Percentiles rank a stretch among this genome's conserved stretches.
phyloP scores from a whole-genome alignment of 2,797 vertebrate genomes.

The Intellagama lesueurii region DNA sequence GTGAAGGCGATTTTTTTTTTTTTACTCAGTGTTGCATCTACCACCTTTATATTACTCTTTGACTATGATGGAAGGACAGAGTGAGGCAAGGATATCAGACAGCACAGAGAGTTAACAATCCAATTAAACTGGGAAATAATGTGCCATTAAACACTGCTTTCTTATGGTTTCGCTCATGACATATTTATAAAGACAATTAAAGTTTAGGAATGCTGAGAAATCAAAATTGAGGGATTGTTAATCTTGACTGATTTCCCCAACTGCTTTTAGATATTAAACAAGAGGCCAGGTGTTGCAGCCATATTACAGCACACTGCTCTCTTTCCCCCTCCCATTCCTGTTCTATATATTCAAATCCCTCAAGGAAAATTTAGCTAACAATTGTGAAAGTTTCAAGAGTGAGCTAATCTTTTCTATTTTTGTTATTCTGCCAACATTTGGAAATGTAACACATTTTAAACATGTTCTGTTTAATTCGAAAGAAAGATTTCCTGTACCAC shows the following conservation, averaged over 20 bases:
- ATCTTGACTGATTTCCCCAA: background rate
- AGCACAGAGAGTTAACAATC: background rate
- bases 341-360: background rate
- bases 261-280: background rate
- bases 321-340: too few relatives aligned
- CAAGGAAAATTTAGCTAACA: background rate
- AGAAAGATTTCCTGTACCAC: background rate
- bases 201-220: background rate
- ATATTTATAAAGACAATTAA: background rate
- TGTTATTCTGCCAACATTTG: background rate
- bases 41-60: background rate
- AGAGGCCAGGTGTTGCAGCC: background rate
- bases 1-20: background rate
- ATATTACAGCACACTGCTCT: background rate
- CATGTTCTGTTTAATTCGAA: constrained; percentile 16
- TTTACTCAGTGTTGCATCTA: background rate
- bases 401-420: constrained; percentile 3
- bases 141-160: background rate
- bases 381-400: background rate
- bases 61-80: background rate
- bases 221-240: background rate
- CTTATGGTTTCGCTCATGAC: background rate
- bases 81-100: background rate
- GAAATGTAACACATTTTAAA: background rate
- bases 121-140: background rate